Evolutionary conservation across 2,888 invertebrate species (phyloP).

Genomic region (Amphipyra berbera): DNA sequence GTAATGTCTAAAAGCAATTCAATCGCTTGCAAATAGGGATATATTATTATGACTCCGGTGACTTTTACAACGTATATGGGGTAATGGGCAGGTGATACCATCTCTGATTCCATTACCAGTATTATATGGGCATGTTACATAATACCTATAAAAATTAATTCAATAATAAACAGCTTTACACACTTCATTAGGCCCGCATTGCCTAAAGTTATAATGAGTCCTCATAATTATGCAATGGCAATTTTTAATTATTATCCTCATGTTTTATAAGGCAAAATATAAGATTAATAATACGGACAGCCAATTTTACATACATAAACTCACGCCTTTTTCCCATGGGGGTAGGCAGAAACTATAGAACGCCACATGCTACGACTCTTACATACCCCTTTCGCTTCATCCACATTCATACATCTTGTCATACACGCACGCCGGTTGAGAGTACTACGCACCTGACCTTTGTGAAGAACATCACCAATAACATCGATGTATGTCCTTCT

Average conservation of each 20-base stretch:
- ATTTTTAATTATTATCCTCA: background rate
- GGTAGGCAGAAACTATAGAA: too few species aligned
- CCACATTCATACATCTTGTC: too few species aligned
- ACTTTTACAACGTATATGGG: constrained; percentile 18
- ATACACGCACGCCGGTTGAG: too few species aligned
- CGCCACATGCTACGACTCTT: too few species aligned
- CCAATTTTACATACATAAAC: too few species aligned
- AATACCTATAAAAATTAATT: constrained; percentile 28
- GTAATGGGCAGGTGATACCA: constrained; percentile 16
- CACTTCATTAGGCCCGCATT: constrained; percentile 21
- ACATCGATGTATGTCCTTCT: too few species aligned
- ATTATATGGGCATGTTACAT: constrained; percentile 12
- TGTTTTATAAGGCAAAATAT: constrained; percentile 1
- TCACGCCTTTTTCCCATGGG: too few species aligned
- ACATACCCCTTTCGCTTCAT: too few species aligned
- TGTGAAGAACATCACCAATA: too few species aligned
- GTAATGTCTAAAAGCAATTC: constrained; percentile 10
- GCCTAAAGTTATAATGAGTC: constrained; percentile 3
- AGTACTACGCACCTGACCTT: too few species aligned
- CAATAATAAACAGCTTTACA: constrained; percentile 13
- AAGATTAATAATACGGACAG: background rate
- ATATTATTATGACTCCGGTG: constrained; percentile 14
- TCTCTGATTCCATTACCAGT: constrained; percentile 21
- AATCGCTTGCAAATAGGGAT: constrained; percentile 11
- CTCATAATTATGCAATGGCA: constrained; percentile 15